Evolutionary conservation across 2,888 invertebrate genomes (phyloP).

Genomic region (Eucera pruinosa): DNA sequence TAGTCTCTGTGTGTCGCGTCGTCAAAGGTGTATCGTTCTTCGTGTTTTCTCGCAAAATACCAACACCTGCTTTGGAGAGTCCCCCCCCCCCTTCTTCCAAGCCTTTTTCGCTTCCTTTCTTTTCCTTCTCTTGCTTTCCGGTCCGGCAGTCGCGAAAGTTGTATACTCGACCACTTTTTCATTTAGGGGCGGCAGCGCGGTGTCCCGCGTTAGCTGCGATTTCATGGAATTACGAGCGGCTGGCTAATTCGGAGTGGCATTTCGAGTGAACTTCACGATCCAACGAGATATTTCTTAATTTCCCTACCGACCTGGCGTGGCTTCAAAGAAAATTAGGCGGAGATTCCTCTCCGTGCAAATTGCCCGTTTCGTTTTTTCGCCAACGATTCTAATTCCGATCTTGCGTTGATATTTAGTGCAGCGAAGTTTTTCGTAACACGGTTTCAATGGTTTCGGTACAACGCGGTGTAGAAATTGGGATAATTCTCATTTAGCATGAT

Average conservation of each 20-base stretch:
- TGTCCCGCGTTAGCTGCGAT: not conserved
- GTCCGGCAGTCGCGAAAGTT: not conserved
- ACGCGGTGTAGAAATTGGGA: too few species aligned
- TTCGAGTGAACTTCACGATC: not conserved
- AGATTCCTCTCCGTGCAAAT: constrained; percentile 25
- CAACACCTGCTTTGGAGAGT: not conserved
- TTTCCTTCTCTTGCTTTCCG: not conserved
- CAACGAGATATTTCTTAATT: constrained; percentile 46
- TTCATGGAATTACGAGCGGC: constrained; percentile 8
- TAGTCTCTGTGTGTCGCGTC: too few species aligned
- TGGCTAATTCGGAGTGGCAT: constrained; percentile 27
- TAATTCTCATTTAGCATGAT: too few species aligned
- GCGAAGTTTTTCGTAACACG: too few species aligned
- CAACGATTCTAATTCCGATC: not conserved
- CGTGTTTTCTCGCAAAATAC: not conserved
- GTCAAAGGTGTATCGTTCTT: too few species aligned
- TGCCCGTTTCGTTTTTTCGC: constrained; percentile 20
- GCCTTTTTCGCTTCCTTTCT: not conserved
- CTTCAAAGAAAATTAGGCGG: not conserved
- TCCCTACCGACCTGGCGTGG: not conserved
- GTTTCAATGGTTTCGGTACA: too few species aligned
- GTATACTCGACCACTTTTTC: not conserved
- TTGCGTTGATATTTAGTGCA: constrained; percentile 38
- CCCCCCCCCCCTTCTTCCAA: not conserved
- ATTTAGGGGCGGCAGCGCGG: not conserved